These are phyloP conservation scores for Gambusia holbrooki DNA, from an alignment of 2,113 vertebrate species.

Conservation along the genomic window DNA sequence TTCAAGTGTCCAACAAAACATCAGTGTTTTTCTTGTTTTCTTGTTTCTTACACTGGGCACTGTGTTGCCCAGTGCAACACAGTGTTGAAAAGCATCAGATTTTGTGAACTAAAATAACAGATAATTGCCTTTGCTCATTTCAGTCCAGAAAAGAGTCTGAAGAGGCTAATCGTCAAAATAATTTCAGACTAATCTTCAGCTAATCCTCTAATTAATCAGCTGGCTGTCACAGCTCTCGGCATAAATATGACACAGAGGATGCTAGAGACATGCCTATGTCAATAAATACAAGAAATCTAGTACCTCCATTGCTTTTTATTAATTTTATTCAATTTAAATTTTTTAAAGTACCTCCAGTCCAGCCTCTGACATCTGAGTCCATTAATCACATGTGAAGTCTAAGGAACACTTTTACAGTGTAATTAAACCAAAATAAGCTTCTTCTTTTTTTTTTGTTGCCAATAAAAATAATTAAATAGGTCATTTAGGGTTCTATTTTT, in stretches of 20 bases:
- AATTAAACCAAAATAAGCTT: too few species aligned
- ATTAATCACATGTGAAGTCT: not conserved
- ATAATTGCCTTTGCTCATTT: not conserved
- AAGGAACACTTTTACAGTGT: not conserved
- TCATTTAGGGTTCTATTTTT: too few species aligned
- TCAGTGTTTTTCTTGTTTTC: not conserved
- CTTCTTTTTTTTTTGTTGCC: too few species aligned
- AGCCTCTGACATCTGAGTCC: not conserved
- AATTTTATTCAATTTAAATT: too few species aligned
- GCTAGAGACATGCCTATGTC: not conserved
- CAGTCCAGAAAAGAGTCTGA: not conserved
- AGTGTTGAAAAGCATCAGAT: not conserved
- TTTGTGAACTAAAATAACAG: not conserved
- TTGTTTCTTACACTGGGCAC: too few species aligned
- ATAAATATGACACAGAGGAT: not conserved
- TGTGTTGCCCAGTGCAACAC: not conserved
- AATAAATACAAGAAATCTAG: not conserved
- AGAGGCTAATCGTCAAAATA: not conserved
- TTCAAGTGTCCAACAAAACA: not conserved
- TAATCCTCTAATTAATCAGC: slow-evolving; percentile 3
- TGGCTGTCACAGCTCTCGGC: not conserved
- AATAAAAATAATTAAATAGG: too few species aligned
- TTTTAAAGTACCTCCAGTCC: not conserved
- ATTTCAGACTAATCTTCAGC: not conserved
- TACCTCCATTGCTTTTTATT: not conserved